Conservation (phyloP, 2,113 vertebrate genomes). For the Myotis lucifugus region DNA sequence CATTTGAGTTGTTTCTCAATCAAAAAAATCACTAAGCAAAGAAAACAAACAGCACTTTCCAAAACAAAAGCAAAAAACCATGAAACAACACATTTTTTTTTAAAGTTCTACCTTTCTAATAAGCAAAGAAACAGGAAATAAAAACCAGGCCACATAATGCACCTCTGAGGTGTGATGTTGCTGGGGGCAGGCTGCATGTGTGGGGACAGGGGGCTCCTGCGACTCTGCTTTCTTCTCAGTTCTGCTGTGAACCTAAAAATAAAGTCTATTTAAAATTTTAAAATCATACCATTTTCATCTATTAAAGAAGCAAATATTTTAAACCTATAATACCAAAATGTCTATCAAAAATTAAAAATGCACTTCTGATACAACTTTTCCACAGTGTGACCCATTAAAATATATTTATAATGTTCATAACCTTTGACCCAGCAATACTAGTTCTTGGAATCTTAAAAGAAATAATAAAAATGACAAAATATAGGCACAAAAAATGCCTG, state of each 20-base stretch:
- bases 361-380: neutral
- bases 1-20: neutral
- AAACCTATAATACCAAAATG: neutral
- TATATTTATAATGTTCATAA: neutral
- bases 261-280: neutral
- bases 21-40: slow-evolving; percentile 8
- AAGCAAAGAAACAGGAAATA: slow-evolving; percentile 27
- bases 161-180: neutral
- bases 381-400: neutral
- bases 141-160: neutral
- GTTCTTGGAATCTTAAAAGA: slow-evolving; percentile 27
- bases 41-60: slow-evolving; percentile 2
- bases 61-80: neutral
- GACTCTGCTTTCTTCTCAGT: neutral
- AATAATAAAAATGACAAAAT: neutral
- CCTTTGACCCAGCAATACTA: neutral
- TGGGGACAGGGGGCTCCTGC: fast-evolving
- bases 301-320: slow-evolving; percentile 11
- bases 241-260: neutral
- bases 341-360: neutral
- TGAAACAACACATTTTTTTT: neutral
- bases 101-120: neutral
- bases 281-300: neutral
- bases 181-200: fast-evolving
- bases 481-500: neutral